These are phyloP conservation scores for Macrotis lagotis DNA, from an alignment of 2,113 vertebrate species.

Conservation along the genomic window DNA sequence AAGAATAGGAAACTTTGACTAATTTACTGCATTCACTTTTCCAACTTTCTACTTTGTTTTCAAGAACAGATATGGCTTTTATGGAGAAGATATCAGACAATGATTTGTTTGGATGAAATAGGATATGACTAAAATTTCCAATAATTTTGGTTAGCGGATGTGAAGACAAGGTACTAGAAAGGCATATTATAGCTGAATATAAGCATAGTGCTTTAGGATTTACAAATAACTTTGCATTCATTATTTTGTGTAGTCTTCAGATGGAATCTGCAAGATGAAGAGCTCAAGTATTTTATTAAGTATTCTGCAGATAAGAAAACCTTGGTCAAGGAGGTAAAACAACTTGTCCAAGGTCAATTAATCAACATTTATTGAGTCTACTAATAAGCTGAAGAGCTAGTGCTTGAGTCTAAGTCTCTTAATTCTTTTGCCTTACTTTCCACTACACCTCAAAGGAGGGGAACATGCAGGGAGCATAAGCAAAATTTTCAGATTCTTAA, in stretches of 20 bases:
- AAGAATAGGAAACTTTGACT: background rate
- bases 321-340: background rate
- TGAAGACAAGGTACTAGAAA: background rate
- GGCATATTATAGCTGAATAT: background rate
- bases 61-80: background rate
- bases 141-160: background rate
- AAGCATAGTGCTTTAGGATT: background rate
- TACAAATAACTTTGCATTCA: background rate
- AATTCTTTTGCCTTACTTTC: background rate
- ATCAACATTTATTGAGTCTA: background rate
- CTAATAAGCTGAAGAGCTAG: background rate
- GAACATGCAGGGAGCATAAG: background rate
- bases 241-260: background rate
- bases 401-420: background rate
- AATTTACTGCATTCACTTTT: slow-evolving; percentile 8
- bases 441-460: background rate
- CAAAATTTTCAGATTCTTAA: slow-evolving; percentile 19
- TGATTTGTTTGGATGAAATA: background rate
- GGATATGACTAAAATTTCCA: slow-evolving; percentile 18
- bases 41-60: background rate
- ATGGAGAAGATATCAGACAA: background rate
- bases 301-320: background rate
- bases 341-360: background rate
- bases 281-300: background rate
- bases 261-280: background rate